Conservation (phyloP, 2,113 vertebrate genomes). For the Rhegmatorhina hoffmannsi region DNA sequence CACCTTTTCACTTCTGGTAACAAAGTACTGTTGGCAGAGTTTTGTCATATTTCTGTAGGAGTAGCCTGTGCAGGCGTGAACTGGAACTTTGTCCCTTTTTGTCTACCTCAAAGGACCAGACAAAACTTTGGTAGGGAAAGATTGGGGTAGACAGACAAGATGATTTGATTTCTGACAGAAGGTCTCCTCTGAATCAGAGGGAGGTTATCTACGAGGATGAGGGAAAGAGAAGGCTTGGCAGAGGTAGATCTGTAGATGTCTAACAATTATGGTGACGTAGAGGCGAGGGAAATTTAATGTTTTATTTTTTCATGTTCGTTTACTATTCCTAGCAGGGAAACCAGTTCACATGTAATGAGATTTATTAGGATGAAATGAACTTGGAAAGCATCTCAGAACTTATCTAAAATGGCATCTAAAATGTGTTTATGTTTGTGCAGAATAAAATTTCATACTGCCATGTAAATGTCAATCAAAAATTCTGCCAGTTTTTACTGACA, state of each 20-base stretch:
- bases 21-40: neutral
- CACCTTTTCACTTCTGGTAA: neutral
- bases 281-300: accelerated
- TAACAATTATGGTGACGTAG: neutral
- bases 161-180: neutral
- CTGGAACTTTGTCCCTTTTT: neutral
- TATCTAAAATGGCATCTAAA: neutral
- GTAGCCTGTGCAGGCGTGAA: neutral
- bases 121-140: no score
- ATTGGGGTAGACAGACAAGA: neutral
- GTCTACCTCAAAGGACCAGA: neutral
- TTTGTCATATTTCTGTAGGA: neutral
- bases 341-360: neutral
- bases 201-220: neutral
- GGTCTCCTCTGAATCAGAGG: neutral
- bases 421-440: neutral
- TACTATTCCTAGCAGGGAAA: neutral
- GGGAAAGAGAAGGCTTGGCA: neutral
- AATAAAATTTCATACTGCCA: neutral
- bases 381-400: neutral
- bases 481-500: neutral
- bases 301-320: neutral
- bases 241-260: neutral
- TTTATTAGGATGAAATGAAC: neutral
- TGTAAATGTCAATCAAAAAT: neutral